Conservation (phyloP, 2,797 vertebrate genomes). For the Trichosurus vulpecula region DNA sequence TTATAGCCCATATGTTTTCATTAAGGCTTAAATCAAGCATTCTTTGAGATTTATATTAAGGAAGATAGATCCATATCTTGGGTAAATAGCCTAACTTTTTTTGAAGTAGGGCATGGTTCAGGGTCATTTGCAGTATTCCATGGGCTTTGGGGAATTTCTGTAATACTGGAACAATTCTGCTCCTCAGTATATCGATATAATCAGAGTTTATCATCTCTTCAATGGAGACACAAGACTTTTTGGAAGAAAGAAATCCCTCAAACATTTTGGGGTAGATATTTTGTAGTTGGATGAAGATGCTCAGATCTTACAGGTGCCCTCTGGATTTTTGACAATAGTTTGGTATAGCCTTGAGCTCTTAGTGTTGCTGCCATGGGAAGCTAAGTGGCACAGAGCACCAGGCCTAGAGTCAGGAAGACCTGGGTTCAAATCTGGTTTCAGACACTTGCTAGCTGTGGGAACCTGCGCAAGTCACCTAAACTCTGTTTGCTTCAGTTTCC, state of each 20-base stretch:
- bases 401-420: neutral
- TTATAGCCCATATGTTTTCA: neutral
- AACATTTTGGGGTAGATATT: neutral
- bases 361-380: neutral
- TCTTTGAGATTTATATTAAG: neutral
- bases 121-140: neutral
- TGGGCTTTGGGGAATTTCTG: neutral
- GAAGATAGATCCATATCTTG: neutral
- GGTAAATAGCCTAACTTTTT: neutral
- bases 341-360: neutral
- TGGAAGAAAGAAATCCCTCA: neutral
- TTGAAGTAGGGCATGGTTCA: neutral
- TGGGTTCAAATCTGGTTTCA: neutral
- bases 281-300: neutral
- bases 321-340: neutral
- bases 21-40: neutral
- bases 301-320: neutral
- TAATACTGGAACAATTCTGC: neutral
- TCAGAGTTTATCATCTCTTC: neutral
- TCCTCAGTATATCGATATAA: neutral
- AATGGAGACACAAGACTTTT: neutral
- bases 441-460: neutral
- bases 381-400: neutral
- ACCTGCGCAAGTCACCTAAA: neutral
- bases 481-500: neutral